phyloP scores from a whole-genome alignment of 2,797 vertebrate genomes.

The Tachyglossus aculeatus region DNA sequence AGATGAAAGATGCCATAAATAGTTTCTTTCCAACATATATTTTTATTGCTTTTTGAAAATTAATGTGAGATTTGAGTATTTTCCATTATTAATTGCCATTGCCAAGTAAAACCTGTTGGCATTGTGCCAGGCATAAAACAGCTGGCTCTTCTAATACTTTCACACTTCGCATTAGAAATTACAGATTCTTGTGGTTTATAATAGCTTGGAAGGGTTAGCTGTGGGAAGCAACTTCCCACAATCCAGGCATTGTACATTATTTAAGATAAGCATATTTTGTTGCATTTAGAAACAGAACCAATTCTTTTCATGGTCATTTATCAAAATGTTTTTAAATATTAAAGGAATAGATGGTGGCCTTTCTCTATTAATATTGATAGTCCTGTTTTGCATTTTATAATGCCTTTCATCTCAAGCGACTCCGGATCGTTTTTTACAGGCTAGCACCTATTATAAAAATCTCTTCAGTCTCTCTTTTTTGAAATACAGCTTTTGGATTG shows the following conservation, averaged over 20 bases:
- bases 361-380: background rate
- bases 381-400: background rate
- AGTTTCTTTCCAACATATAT: background rate
- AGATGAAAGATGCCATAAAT: background rate
- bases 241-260: slow-evolving; percentile 11
- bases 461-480: background rate
- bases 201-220: slow-evolving; percentile 8
- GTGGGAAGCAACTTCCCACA: slow-evolving; percentile 15
- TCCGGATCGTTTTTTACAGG: background rate
- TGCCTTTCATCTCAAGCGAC: background rate
- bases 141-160: background rate
- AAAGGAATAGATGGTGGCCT: background rate
- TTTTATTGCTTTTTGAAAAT: slow-evolving; percentile 1
- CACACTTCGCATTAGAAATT: background rate
- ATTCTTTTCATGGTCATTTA: background rate
- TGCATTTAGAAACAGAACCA: background rate
- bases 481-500: background rate
- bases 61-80: slow-evolving; percentile 1
- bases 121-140: slow-evolving; percentile 9
- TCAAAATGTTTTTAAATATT: slow-evolving; percentile 3
- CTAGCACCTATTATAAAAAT: background rate
- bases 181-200: slow-evolving; percentile 10
- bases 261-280: slow-evolving; percentile 12
- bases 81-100: slow-evolving; percentile 5
- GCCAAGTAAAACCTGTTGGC: background rate